A percentile compares a stretch with the other conserved stretches of the same genome.
Evolutionary conservation across 2,888 invertebrate species (phyloP).

Genomic region (Pheosia gnoma): DNA sequence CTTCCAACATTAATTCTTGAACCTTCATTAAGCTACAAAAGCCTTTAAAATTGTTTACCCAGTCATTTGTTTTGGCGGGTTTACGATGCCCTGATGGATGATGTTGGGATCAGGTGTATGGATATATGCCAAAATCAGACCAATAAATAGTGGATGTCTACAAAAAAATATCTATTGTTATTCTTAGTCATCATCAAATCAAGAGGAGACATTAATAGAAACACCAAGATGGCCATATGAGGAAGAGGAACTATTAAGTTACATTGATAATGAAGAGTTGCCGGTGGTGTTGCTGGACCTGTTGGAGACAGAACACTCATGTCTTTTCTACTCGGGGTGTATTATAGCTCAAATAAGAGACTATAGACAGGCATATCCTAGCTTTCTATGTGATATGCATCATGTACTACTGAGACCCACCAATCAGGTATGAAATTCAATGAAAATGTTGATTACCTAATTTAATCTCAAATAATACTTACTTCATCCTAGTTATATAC

Average conservation of each 20-base stretch:
- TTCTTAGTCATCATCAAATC: conserved; percentile 55
- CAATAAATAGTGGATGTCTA: background rate
- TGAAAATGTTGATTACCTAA: background rate
- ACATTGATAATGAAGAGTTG: conserved; percentile 95
- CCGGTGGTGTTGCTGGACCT: conserved; percentile 94
- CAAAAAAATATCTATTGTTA: background rate
- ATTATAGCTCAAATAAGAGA: conserved; percentile 96
- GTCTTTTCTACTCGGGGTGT: conserved; percentile 95
- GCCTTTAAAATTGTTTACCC: no score
- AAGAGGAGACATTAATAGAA: conserved; percentile 88
- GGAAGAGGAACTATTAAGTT: conserved; percentile 93
- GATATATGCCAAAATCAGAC: no score
- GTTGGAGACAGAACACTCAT: conserved; percentile 91
- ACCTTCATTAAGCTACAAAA: no score
- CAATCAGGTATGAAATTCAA: conserved; percentile 88
- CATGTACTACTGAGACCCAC: conserved; percentile 95
- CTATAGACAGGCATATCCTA: conserved; percentile 92
- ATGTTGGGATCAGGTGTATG: no score
- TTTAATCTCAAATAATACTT: no score
- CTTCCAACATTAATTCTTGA: no score
- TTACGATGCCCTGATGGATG: no score
- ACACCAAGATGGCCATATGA: conserved; percentile 94
- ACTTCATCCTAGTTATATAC: no score
- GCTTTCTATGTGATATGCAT: conserved; percentile 91
- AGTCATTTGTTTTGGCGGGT: no score